A percentile compares a stretch with the other conserved stretches of the same genome.
These are phyloP conservation scores for Tribolium freemani DNA, from an alignment of 2,888 invertebrate species.

Conservation along the genomic window DNA sequence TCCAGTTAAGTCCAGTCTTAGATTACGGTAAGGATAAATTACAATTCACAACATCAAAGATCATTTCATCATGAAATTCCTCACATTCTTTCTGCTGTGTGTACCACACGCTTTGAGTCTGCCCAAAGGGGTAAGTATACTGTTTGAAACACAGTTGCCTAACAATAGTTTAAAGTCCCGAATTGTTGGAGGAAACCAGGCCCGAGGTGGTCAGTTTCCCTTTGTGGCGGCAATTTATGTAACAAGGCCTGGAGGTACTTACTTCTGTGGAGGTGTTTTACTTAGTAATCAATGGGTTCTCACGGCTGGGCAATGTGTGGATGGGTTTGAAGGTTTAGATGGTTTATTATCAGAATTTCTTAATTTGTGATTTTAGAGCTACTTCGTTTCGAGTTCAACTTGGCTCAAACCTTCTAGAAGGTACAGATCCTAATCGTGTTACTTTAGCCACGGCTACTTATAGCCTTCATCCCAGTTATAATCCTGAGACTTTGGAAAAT, in stretches of 20 bases:
- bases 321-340: slow-evolving; percentile 1
- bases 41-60: too few relatives aligned
- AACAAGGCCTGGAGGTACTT: background rate
- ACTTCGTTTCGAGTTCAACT: background rate
- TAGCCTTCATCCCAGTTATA: slow-evolving; percentile 7
- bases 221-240: slow-evolving; percentile 1
- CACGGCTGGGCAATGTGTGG: slow-evolving; percentile 12
- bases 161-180: background rate
- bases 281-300: slow-evolving; percentile 11
- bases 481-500: slow-evolving; percentile 6
- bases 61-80: too few relatives aligned
- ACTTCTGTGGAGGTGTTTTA: slow-evolving; percentile 8
- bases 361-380: background rate
- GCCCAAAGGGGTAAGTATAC: too few relatives aligned
- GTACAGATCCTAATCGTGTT: background rate
- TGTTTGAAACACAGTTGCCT: too few relatives aligned
- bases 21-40: too few relatives aligned
- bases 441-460: background rate
- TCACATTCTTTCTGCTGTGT: too few relatives aligned
- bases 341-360: background rate
- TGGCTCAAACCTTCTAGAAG: background rate
- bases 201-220: slow-evolving; percentile 8
- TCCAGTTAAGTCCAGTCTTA: too few relatives aligned
- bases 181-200: slow-evolving; percentile 1
- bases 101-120: too few relatives aligned